Evolutionary conservation across 2,797 vertebrate genomes (phyloP), one percentile per base, ranked within the genome.

Genomic region (Allobates femoralis): DNA sequence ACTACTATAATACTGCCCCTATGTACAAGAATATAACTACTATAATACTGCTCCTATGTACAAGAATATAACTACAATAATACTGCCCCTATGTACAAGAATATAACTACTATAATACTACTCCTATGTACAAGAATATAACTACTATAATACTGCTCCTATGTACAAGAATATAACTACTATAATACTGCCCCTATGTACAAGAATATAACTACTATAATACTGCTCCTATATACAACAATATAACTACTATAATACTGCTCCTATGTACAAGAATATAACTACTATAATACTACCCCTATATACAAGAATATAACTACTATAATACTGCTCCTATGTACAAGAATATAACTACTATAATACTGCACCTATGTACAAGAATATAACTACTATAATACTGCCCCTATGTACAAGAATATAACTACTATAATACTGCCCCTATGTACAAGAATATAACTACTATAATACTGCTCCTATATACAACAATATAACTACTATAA

Each of bases 321-420:
- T 34, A 67, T 67, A 67, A 34, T 67, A 67, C 30, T 67, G 30
- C 64, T 1, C 30, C 64, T 67, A 67, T 34, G 64, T 67, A 34
- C 64, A 67, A 34, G 64, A 67, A 67, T 67, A 67, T 67, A 67
- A 67, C 64, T 67, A 67, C 64, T 67, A 67, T 67, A 67, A 67
- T 67, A 34, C 30, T 67, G 16, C 64, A n/a, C n/a, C n/a, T n/a
- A n/a, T n/a, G n/a, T n/a, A n/a, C n/a, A n/a, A n/a, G n/a, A n/a
- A 67, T 67, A 67, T 67, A 67, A 67, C 64, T 67, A 67, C 28
- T 66, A 66, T 64, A 64, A 64, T 64, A 64, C 60, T 64, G 26
- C 60, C 26, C 60, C 60, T 64, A 64, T 16, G 60, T 64, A 64
- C 60, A 64, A 64, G n/a, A 64, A 28, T 64, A 30, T 64, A 64